Evolutionary conservation across 2,113 vertebrate genomes (phyloP), one percentile per base, ranked within the genome.

Genomic region (Tyto alba): DNA sequence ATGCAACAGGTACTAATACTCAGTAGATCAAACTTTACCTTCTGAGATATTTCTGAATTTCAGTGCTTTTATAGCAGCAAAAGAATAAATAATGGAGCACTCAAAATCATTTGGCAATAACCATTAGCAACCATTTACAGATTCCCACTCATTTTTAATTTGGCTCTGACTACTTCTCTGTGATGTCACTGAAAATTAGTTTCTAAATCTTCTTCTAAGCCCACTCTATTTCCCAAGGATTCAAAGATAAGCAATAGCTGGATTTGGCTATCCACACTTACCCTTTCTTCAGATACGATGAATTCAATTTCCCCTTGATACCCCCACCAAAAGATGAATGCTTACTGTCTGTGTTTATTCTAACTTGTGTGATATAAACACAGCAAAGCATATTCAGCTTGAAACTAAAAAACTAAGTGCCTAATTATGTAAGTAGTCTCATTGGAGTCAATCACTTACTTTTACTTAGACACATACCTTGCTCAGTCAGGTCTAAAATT

Each of bases 401-500:
- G 29, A 40, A 87, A 72, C 73, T 17, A 43, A 81, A 75, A 83
- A 83, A 34, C 29, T 6, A 30, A 80, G 62, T 13, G 36, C 47
- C 81, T 91, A 72, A 91, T 85, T 91, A 92, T 2, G 2, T 45
- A 52, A 78, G 60, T 7, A 81, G 60, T 72, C 89, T 87, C 96
- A 68, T 0, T 87, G 89, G 93, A 97, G 52, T 75, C 87, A 82
- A 93, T 89, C 84, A 67, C 57, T 87, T 77, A 13, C 79, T 95
- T 92, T 89, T 64, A 89, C 76, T 75, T 82, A 85, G 91, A 52
- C 77, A 91, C 84, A 87, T 8, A 85, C 84, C 95, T 94, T 91
- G 93, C 87, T 93, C 89, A 94, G 80, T 63, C 91, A 91, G 84
- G 84, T 92, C 60, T 89, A 91, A 96, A 97, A 96, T 94, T 56